Evolutionary conservation across 2,888 invertebrate genomes (phyloP), one percentile per base, ranked within the genome.

Genomic region (Ophion ellenae): DNA sequence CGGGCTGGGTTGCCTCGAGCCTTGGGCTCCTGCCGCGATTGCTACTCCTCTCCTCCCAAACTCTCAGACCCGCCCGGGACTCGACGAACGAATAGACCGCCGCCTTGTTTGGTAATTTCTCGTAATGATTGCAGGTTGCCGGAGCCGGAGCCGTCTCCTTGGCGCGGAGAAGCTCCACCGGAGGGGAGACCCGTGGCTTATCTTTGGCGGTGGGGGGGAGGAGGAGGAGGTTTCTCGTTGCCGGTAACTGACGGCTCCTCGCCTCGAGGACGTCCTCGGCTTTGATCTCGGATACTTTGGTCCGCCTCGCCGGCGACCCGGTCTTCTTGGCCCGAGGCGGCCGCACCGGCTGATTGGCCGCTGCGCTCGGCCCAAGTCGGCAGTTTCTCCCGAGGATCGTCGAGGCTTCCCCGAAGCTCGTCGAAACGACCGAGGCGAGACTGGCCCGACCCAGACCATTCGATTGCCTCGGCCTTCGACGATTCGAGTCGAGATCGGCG

Each of bases 391-490:
- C 74, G 66, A 87, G 64, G 76, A 53, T 53, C 17, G 87, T 84
- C 45, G 82, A 84, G 17, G 75, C 61, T 83, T 89, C 87, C 36
- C 20, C 87, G 1, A 89, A 87, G 82, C 94, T 93, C 17, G 53
- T 53, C 14, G 93, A 94, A 0, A 89, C 92, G 1, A 93, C 91
- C 11, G 94, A 94, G 1, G 97, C 96, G 76, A 97, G 95, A 90
- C 97, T 97, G 93, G 97, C 96, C 92, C 97, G 97, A 88, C 97
- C 97, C 24, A 97, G 95, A 36, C 97, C 97, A 89, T 97, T 93
- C 95, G 95, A 92, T 96, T 97, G 92, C 95, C 96, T 32, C 95
- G 96, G 90, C 95, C 96, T 90, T 95, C 96, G 89, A 94, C 96
- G 89, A 88, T 92, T 92, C 9, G 91, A 91, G 91, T 95, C 94